Conservation (phyloP, 1,140 invertebrate species). For the Listronotus oregonensis region DNA sequence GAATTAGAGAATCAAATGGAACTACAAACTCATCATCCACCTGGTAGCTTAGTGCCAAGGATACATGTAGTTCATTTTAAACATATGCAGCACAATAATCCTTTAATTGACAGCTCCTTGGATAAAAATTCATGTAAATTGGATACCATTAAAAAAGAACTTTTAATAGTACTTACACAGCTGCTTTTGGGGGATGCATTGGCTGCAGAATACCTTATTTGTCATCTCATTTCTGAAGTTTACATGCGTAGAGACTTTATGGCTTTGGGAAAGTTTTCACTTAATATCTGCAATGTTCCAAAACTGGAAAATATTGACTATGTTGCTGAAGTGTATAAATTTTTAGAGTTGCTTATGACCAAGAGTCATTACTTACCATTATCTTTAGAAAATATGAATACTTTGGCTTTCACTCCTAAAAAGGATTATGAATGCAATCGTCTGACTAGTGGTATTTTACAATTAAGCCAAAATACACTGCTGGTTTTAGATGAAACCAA, state of each 20-base stretch:
- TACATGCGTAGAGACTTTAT: conserved; percentile 74
- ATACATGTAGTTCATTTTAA: conserved; percentile 76
- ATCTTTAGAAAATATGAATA: conserved; percentile 82
- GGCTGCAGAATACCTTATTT: conserved; percentile 87
- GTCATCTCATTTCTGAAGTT: conserved; percentile 83
- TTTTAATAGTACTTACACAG: conserved; percentile 76
- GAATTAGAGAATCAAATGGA: conserved; percentile 59
- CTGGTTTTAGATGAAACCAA: conserved; percentile 86
- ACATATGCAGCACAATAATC: conserved; percentile 71
- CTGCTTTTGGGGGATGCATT: conserved; percentile 82
- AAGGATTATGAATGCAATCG: conserved; percentile 86
- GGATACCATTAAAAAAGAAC: conserved; percentile 65
- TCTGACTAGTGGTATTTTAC: conserved; percentile 80
- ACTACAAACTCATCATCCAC: conserved; percentile 70
- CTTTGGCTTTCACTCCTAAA: conserved; percentile 74
- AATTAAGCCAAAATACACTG: conserved; percentile 81
- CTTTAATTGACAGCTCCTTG: conserved; percentile 51
- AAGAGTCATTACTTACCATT: conserved; percentile 82
- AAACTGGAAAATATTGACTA: conserved; percentile 61
- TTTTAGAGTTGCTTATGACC: conserved; percentile 73
- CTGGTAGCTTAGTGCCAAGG: conserved; percentile 79
- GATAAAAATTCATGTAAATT: conserved; percentile 37
- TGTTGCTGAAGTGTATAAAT: conserved; percentile 69
- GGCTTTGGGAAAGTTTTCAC: conserved; percentile 78
- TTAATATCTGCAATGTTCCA: conserved; percentile 82